Evolutionary conservation across 2,888 invertebrate species (phyloP).

Genomic region (Magallana nippona): DNA sequence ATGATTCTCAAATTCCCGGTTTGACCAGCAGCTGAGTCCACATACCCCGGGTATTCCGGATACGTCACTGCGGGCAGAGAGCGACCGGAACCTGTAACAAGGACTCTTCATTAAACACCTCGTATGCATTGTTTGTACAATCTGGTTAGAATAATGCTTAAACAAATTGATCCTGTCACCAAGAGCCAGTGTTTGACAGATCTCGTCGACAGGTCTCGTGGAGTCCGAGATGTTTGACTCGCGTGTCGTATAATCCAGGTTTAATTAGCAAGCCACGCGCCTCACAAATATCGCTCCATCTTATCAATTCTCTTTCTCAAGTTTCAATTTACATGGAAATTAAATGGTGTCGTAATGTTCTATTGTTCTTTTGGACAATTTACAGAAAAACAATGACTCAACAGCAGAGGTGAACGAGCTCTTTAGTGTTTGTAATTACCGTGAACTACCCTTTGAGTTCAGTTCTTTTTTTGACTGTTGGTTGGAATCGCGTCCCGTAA

Average conservation of each 20-base stretch:
- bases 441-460: no score
- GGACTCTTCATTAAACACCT: neutral
- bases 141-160: neutral
- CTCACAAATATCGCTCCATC: neutral
- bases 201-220: neutral
- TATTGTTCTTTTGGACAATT: no score
- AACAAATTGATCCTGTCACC: neutral
- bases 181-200: slow-evolving; percentile 16
- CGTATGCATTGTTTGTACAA: slow-evolving; percentile 22
- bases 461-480: no score
- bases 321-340: neutral
- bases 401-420: no score
- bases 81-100: neutral
- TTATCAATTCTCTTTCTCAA: neutral
- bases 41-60: neutral
- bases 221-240: neutral
- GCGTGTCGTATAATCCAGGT: neutral
- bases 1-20: neutral
- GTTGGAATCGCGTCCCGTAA: no score
- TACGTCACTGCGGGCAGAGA: no score
- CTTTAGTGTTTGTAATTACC: no score
- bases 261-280: neutral
- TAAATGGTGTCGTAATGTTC: no score
- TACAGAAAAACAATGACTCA: no score
- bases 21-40: slow-evolving; percentile 1